phyloP scores from a whole-genome alignment of 2,888 invertebrate genomes.

The Xestia sexstrigata region DNA sequence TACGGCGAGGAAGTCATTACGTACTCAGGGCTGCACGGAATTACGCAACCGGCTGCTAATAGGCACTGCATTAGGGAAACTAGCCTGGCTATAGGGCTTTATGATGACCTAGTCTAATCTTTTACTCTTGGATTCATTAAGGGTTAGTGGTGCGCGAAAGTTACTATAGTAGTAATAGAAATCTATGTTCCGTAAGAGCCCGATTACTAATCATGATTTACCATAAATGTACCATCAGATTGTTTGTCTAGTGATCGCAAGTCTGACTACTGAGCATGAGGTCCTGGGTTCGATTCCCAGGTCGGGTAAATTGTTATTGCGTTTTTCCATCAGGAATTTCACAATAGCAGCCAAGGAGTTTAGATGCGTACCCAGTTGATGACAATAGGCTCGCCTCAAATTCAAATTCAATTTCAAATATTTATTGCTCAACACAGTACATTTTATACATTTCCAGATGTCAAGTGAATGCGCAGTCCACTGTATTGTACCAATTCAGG shows the following conservation, averaged over 20 bases:
- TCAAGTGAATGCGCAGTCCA: too few species aligned
- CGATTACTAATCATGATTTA: too few species aligned
- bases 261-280: not conserved
- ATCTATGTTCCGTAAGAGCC: slow-evolving; percentile 1
- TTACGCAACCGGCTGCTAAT: slow-evolving; percentile 42
- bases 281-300: not conserved
- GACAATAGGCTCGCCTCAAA: not conserved
- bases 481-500: too few species aligned
- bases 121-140: slow-evolving; percentile 9
- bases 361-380: not conserved
- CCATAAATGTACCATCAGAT: not conserved
- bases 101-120: slow-evolving; percentile 21
- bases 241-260: not conserved
- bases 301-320: not conserved
- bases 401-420: too few species aligned
- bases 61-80: slow-evolving; percentile 27
- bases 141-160: not conserved
- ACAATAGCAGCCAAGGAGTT: not conserved
- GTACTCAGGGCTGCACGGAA: slow-evolving; percentile 49
- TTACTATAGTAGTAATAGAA: not conserved
- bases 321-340: not conserved
- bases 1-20: slow-evolving; percentile 60
- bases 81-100: not conserved
- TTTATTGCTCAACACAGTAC: too few species aligned
- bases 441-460: too few species aligned